phyloP scores from a whole-genome alignment of 2,888 invertebrate genomes.

The Limenitis camilla region DNA sequence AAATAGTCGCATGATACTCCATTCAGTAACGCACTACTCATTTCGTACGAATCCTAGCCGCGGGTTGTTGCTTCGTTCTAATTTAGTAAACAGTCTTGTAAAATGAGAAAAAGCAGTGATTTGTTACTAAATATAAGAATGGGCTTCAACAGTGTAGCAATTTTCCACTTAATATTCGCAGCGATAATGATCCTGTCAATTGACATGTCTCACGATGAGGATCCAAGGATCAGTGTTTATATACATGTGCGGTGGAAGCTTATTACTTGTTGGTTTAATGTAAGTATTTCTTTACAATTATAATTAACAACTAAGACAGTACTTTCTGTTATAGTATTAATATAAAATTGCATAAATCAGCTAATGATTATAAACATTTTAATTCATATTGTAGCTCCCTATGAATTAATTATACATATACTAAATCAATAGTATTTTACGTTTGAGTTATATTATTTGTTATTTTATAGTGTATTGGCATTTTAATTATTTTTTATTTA shows the following conservation, averaged over 20 bases:
- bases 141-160: slow-evolving; percentile 25
- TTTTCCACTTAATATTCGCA: slow-evolving; percentile 32
- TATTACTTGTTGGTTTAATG: slow-evolving; percentile 48
- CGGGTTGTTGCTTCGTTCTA: neutral
- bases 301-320: neutral
- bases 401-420: too few relatives aligned
- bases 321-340: neutral
- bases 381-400: too few relatives aligned
- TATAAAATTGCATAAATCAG: too few relatives aligned
- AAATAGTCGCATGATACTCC: neutral
- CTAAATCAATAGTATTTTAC: too few relatives aligned
- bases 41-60: slow-evolving; percentile 4
- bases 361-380: neutral
- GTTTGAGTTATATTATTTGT: too few relatives aligned
- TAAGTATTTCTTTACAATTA: slow-evolving; percentile 28
- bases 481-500: too few relatives aligned
- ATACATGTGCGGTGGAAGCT: slow-evolving; percentile 36
- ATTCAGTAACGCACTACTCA: neutral
- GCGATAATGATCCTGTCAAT: slow-evolving; percentile 34
- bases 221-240: slow-evolving; percentile 35
- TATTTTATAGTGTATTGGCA: too few relatives aligned
- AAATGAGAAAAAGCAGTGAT: slow-evolving; percentile 14
- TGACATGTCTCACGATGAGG: slow-evolving; percentile 38
- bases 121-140: slow-evolving; percentile 23
- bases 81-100: neutral